Base-by-base conservation (phyloP, 2,888 invertebrate species). In the Ferrisia virgata region DNA sequence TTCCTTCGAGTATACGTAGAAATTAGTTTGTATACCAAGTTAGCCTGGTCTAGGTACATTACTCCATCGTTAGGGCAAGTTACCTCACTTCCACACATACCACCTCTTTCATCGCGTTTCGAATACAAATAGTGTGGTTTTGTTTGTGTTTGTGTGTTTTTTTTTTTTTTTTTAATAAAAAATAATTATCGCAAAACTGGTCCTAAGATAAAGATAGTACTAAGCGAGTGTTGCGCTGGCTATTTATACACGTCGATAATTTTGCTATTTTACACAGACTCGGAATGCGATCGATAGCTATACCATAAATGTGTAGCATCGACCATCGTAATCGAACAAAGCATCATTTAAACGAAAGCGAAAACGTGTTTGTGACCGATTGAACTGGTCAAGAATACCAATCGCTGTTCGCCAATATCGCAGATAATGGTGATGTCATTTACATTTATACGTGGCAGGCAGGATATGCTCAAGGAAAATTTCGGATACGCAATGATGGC, bases 211-310 rank as follows among this genome's bases (percentile, higher is more conserved):
- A 36, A 76, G 36, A 76, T 76, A 69, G 69, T 31, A 69, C 28
- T 69, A 18, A 69, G n/a, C n/a, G n/a, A 69, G 31, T 69, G 15
- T 69, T 33, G 69, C 69, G 28, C 31, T n/a, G 69, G 28, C 69
- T 69, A 69, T 69, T 69, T 69, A 69, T 69, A 69, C n/a, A n/a
- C n/a, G n/a, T 69, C 69, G 69, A 69, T 69, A 69, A 28, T 69
- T 69, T 31, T 31, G 69, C 69, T 31, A 28, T 69, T 69, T 31
- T 31, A 31, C 69, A 13, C 13, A 11, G 31, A 15, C 40, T 6
- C 40, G 69, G 69, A 69, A 69, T 69, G 69, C 53, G 22, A 53
- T 53, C 53, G 53, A 22, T 53, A 3, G 53, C 28, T 53, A 18
- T n/a, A 39, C 11, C 39, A n/a, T 39, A 39, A 8, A 8, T 39